These are phyloP conservation scores for Coryphaenoides rupestris DNA, from an alignment of 2,113 vertebrate species.

Conservation along the genomic window DNA sequence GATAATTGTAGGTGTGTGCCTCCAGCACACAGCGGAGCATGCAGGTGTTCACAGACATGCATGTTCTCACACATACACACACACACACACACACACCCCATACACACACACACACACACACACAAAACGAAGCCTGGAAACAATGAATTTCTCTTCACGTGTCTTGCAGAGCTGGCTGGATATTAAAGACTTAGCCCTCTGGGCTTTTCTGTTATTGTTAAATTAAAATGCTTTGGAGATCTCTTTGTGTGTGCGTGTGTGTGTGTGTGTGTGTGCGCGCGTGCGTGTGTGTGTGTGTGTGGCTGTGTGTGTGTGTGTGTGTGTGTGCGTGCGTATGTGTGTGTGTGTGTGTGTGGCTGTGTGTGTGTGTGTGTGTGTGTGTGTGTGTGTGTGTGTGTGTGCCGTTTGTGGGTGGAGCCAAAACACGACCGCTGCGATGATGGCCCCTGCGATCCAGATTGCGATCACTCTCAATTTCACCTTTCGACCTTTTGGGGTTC, in stretches of 20 bases:
- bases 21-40: slow-evolving; percentile 10
- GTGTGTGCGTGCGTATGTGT: too few species aligned
- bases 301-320: too few species aligned
- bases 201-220: too few species aligned
- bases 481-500: too few species aligned
- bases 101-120: slow-evolving; percentile 15
- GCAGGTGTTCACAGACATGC: not conserved
- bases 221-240: too few species aligned
- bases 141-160: slow-evolving; percentile 25
- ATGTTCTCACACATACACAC: not conserved
- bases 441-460: too few species aligned
- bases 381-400: not conserved
- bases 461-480: too few species aligned
- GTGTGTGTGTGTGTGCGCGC: not conserved
- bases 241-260: not conserved
- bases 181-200: too few species aligned
- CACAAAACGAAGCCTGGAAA: slow-evolving; percentile 12
- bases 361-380: slow-evolving; percentile 6
- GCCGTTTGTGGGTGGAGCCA: too few species aligned
- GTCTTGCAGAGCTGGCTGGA: too few species aligned
- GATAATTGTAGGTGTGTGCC: too few species aligned
- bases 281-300: not conserved
- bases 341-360: not conserved
- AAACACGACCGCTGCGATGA: too few species aligned
- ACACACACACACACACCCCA: not conserved